These are phyloP conservation scores for Ceriagrion tenellum DNA, from an alignment of 2,888 invertebrate genomes.

Conservation along the genomic window DNA sequence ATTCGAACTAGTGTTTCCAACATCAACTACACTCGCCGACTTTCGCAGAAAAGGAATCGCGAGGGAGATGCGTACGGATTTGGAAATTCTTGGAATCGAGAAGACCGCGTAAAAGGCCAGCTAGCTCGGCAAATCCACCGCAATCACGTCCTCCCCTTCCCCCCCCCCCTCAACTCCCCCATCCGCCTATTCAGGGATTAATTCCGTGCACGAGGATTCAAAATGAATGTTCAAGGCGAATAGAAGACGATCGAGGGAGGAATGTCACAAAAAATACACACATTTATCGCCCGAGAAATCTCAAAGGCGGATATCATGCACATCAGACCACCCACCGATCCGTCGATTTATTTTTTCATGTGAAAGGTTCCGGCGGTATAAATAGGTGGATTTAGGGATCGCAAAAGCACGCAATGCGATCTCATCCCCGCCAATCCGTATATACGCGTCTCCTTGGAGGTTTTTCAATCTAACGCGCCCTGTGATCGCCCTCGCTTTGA, in stretches of 20 bases:
- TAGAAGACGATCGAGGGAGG: neutral
- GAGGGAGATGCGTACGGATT: no score
- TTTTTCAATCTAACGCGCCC: neutral
- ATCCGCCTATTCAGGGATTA: no score
- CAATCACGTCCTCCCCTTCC: no score
- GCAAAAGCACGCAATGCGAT: neutral
- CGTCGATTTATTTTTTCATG: neutral
- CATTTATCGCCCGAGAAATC: neutral
- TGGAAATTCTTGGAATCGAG: no score
- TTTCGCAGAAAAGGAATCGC: no score
- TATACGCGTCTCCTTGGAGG: constrained; percentile 25
- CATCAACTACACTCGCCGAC: no score
- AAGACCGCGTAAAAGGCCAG: no score
- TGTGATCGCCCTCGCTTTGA: neutral
- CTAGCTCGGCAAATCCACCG: no score
- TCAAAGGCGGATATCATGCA: neutral
- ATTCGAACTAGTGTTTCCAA: no score
- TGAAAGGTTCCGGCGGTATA: constrained; percentile 29
- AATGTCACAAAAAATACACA: neutral
- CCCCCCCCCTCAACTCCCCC: no score
- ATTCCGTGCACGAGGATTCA: no score
- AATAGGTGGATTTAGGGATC: constrained; percentile 24
- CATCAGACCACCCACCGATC: neutral
- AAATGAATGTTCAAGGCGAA: neutral
- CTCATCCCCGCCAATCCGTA: neutral